phyloP scores from a whole-genome alignment of 1,140 invertebrate genomes.

The Drosophila rufa region DNA sequence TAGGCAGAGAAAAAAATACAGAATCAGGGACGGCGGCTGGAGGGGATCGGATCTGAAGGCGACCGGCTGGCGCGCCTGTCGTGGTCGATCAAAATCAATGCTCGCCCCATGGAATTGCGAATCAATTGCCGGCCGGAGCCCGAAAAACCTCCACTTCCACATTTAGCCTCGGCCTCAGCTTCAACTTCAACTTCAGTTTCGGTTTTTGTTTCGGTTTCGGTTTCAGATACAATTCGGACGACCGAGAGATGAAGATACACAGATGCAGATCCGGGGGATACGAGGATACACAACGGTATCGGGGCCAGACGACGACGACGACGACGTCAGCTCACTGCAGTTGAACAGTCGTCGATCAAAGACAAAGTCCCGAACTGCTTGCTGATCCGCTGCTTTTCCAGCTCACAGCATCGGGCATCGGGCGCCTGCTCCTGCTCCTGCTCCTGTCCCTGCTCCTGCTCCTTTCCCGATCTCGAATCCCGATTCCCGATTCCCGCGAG shows the following conservation, averaged over 20 bases:
- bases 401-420: slow-evolving; percentile 36
- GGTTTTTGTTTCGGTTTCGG: slow-evolving; percentile 7
- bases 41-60: slow-evolving; percentile 6
- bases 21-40: not conserved
- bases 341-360: slow-evolving; percentile 80
- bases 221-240: slow-evolving; percentile 26
- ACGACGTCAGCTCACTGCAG: slow-evolving; percentile 43
- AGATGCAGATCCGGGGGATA: slow-evolving; percentile 35
- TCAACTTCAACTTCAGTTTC: slow-evolving; percentile 8
- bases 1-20: not conserved
- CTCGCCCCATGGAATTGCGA: slow-evolving; percentile 73
- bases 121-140: slow-evolving; percentile 63
- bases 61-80: slow-evolving; percentile 70
- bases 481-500: slow-evolving; percentile 20
- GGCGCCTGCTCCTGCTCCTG: slow-evolving; percentile 1
- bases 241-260: slow-evolving; percentile 18
- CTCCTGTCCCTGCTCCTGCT: slow-evolving; percentile 12
- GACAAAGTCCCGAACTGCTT: slow-evolving; percentile 67
- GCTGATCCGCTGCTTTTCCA: slow-evolving; percentile 44
- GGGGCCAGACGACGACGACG: slow-evolving; percentile 14
- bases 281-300: slow-evolving; percentile 46
- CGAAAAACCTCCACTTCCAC: slow-evolving; percentile 11
- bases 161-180: no score
- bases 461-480: not conserved
- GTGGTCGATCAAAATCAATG: slow-evolving; percentile 80